Base-by-base conservation (phyloP, 2,888 invertebrate species). In the Drosophila mimetica region DNA sequence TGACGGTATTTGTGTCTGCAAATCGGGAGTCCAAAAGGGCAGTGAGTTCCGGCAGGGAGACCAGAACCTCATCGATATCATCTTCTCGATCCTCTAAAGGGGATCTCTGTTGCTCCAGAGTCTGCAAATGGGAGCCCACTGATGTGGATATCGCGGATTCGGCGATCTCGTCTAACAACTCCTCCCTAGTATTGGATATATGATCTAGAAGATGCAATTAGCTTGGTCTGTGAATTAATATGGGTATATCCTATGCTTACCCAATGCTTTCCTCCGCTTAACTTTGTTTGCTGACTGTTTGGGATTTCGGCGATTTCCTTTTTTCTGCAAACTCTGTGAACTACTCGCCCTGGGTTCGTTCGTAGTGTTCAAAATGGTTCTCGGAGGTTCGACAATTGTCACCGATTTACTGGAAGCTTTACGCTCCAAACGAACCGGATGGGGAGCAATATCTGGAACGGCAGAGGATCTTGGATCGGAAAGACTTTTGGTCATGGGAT, bases 91-190 rank as follows among this genome's bases (percentile, higher is more conserved):
- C 16, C 25, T 52, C 52, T 11, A 25, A 11, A 14, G 36, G n/a
- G 3, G 53, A 53, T 25, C 34, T 52, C 5, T 53, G 34, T 13
- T 53, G 53, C 18, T 36, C 53, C 7, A 53, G 25, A 25, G 25
- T 44, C 5, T 9, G 44, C 28, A 44, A 28, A 28, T 14, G 28
- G 5, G 11, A 4, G 18, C n/a, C 53, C 9, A 36, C 25, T 4
- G 53, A 36, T 0, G n/a, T 16, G 7, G n/a, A 6, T 9, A 47
- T 14, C 3, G 13, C 14, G 2, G 54, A 16, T 1, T n/a, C 25
- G 5, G 5, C 55, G 18, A 32, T 4, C 4, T 36, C 8, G 11
- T 3, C n/a, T 1, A 53, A 18, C 3, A 36, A 5, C 5, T n/a
- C 52, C 4, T 55, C 55, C 2, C 18, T 11, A 11, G 44, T 28